Conservation (phyloP, 2,888 invertebrate species). For the Aproaerema taeniolella region DNA sequence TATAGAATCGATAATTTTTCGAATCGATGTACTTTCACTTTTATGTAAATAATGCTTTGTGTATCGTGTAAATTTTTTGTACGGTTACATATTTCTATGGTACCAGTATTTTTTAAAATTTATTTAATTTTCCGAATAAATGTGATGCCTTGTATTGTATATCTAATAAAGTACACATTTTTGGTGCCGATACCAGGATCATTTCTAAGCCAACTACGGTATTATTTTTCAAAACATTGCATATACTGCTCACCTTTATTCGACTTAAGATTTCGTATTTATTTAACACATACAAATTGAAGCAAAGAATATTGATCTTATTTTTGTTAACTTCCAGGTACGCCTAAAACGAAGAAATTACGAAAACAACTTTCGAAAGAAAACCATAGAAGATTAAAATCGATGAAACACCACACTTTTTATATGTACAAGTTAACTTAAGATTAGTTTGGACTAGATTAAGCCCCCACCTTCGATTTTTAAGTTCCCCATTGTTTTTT, state of each 20-base stretch:
- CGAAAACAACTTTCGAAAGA: slow-evolving; percentile 32
- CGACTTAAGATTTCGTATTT: too few relatives aligned
- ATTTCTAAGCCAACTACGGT: too few relatives aligned
- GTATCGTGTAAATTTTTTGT: too few relatives aligned
- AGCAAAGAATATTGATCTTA: slow-evolving; percentile 12
- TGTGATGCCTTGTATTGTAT: too few relatives aligned
- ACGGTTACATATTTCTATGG: slow-evolving; percentile 38
- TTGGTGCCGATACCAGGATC: too few relatives aligned
- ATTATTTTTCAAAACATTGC: too few relatives aligned
- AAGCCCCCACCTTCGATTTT: slow-evolving; percentile 43
- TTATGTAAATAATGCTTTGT: too few relatives aligned
- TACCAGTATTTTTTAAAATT: slow-evolving; percentile 43
- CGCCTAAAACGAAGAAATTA: slow-evolving; percentile 55
- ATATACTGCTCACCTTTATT: too few relatives aligned
- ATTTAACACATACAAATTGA: too few relatives aligned
- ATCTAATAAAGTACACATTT: too few relatives aligned
- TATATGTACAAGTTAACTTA: slow-evolving; percentile 52
- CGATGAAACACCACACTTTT: slow-evolving; percentile 45
- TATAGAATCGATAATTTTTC: too few relatives aligned
- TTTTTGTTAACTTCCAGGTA: slow-evolving; percentile 47
- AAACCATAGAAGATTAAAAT: slow-evolving; percentile 43
- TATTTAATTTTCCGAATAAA: slow-evolving; percentile 9
- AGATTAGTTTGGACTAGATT: slow-evolving; percentile 35
- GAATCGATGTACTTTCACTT: too few relatives aligned
- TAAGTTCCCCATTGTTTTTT: slow-evolving; percentile 13